Base-by-base conservation (phyloP, 2,797 vertebrate species). In the Mus caroli region DNA sequence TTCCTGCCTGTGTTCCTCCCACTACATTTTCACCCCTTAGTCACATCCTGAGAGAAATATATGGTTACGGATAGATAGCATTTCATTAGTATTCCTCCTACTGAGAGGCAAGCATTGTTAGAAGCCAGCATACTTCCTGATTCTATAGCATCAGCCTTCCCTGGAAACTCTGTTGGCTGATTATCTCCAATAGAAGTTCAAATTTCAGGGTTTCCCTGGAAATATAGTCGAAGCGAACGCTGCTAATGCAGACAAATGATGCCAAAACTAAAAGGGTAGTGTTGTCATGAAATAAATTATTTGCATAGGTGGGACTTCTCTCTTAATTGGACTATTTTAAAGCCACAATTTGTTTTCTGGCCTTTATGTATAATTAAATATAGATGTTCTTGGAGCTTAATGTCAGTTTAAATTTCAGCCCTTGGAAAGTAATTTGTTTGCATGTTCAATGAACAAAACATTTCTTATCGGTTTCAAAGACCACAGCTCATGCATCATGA, bases 301-400 rank as follows among this genome's bases (percentile, higher is more conserved):
- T 95, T 96, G 96, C 95, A 95, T 46, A 98, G 96, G 89, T 98
- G 97, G 94, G 91, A 83, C 78, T 98, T 98, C 95, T 95, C 93
- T 98, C 98, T 98, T 96, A 98, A 98, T 98, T 98, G 98, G 73
- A 97, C 86, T 85, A 52, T 96, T 97, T 98, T 98, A 98, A 98
- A 92, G 95, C 98, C 98, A 98, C 96, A 98, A 98, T 98, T 98
- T 97, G 97, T 98, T 98, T 98, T 97, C 96, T 97, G 89, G 97
- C 87, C 97, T 98, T 98, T 96, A 94, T 97, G 96, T 88, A 94
- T 98, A 98, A 98, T 98, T 98, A 98, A 98, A 98, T 96, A 97
- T 97, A 98, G 97, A 97, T 97, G 97, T 97, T 98, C 97, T 97
- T 96, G 52, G 92, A 98, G 92, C 89, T 97, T 98, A 98, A 98